A percentile compares a stretch with the other conserved stretches of the same genome.
These are phyloP conservation scores for Chirona hameri DNA, from an alignment of 2,888 invertebrate genomes.

Conservation along the genomic window DNA sequence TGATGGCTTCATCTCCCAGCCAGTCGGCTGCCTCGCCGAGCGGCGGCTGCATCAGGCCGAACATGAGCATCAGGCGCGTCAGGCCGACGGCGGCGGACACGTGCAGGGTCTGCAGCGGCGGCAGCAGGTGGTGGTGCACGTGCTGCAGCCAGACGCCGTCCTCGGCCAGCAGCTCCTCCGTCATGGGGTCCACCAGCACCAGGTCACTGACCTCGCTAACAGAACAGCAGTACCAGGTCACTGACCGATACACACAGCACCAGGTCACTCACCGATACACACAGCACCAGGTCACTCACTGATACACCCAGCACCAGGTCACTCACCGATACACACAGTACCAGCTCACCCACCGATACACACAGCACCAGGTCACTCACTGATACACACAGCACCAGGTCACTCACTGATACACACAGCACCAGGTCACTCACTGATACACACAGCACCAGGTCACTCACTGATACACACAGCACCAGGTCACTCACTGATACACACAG, in stretches of 20 bases:
- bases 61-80: background rate
- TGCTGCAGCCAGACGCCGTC: background rate
- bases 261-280: background rate
- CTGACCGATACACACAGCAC: background rate
- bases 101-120: conserved; percentile 24
- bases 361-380: conserved; percentile 13
- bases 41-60: background rate
- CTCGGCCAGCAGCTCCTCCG: background rate
- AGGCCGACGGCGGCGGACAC: background rate
- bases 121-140: background rate
- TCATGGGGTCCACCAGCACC: conserved; percentile 23
- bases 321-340: background rate
- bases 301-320: conserved; percentile 8
- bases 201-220: background rate
- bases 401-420: background rate
- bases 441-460: background rate
- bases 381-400: background rate
- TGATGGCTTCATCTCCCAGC: background rate
- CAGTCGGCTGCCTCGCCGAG: background rate
- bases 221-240: background rate
- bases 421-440: background rate
- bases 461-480: background rate
- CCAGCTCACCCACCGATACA: background rate
- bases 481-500: background rate
- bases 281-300: background rate